A percentile compares a stretch with the other conserved stretches of the same genome.
Conservation (phyloP, 1,140 invertebrate species). For the Zaprionus capensis region DNA sequence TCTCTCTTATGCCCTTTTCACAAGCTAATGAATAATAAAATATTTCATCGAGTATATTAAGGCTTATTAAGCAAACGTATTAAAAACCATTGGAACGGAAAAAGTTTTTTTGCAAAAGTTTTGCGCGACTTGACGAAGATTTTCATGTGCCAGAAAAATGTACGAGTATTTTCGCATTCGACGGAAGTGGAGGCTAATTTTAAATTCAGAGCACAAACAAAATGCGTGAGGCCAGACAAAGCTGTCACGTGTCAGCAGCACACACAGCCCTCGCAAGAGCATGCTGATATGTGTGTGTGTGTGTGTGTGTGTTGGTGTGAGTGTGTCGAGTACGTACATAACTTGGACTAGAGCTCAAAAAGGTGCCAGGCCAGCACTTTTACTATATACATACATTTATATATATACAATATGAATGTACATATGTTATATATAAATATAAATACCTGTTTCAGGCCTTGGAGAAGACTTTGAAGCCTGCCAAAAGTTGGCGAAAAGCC, state of each 20-base stretch:
- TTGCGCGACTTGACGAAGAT: constrained; percentile 25
- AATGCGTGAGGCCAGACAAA: constrained; percentile 41
- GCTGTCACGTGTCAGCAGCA: constrained; percentile 46
- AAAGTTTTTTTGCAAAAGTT: constrained; percentile 26
- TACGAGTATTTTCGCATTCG: constrained; percentile 24
- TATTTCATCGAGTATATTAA: constrained; percentile 56
- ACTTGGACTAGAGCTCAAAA: constrained; percentile 8
- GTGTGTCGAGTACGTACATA: constrained; percentile 8
- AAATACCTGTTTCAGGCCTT: constrained; percentile 14
- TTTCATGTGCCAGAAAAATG: constrained; percentile 27
- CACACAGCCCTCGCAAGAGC: constrained; percentile 11
- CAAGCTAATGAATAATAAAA: constrained; percentile 65
- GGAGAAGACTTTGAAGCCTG: constrained; percentile 26
- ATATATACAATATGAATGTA: background rate
- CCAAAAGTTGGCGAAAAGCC: constrained; percentile 24
- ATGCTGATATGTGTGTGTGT: background rate
- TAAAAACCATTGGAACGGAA: constrained; percentile 37
- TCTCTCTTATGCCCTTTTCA: constrained; percentile 14
- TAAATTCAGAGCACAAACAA: constrained; percentile 47
- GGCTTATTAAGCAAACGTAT: constrained; percentile 34
- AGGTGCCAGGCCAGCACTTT: constrained; percentile 9
- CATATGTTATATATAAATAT: background rate
- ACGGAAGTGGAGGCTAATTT: constrained; percentile 35
- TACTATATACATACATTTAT: background rate
- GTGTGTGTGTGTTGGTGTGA: background rate